Base-by-base conservation (phyloP, 2,797 vertebrate genomes). In the Smutsia gigantea region DNA sequence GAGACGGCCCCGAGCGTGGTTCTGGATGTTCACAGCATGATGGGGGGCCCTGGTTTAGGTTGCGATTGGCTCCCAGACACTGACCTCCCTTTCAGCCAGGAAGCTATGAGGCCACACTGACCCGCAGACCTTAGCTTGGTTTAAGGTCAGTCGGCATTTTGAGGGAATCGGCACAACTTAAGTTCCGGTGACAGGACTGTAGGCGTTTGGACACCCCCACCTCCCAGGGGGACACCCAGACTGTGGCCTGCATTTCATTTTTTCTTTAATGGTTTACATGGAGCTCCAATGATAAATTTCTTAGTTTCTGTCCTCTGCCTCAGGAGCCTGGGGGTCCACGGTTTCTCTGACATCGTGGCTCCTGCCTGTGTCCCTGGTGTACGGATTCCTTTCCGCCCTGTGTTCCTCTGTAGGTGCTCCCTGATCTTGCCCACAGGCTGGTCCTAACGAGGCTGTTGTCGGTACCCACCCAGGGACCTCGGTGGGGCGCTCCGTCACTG, bases 61-160 rank as follows among this genome's bases (percentile, higher is more conserved):
- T 39, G 2, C 29, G 29, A 31, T 1, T n/a, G 63, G 63, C 63
- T 64, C 15, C 63, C 27, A n/a, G 31, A 64, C 31, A 64, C 7
- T 3, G 31, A 6, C 39, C 39, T 39, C 39, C 39, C 39, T 39
- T 39, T n/a, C 0, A 31, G 63, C 63, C n/a, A 17, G 7, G 63
- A 64, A 6, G 14, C 7, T 31, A 7, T 13, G n/a, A 17, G 15
- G 31, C 17, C 31, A 64, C 63, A 15, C 31, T 3, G 31, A 64
- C 15, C 2, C 1, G 15, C 8, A 18, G 31, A 64, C 63, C 17
- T 15, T 1, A 0, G 31, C n/a, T 64, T 64, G 31, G 31, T n/a
- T 64, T 18, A 17, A n/a, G 31, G 31, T 64, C 63, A 64, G 14
- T 64, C 63, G 17, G 63, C 63, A n/a, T 64, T n/a, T n/a, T 17